Evolutionary conservation across 2,888 invertebrate species (phyloP).

Genomic region (Lepidocyrtoides sp.): DNA sequence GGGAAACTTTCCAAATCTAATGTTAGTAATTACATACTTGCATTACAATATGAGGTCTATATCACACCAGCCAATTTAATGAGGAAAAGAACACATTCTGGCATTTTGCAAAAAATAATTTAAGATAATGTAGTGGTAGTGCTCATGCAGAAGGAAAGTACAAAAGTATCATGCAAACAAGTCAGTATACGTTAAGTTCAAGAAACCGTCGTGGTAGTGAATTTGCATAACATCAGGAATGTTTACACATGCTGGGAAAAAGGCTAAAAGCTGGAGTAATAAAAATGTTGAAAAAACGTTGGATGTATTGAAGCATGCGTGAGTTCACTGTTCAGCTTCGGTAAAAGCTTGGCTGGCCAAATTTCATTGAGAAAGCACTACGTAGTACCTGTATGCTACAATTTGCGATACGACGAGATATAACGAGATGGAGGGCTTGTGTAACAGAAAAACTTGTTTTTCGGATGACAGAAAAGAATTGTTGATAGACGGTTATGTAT

Average conservation of each 20-base stretch:
- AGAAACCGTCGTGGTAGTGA: not conserved
- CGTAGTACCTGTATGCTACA: not conserved
- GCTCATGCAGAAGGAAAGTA: not conserved
- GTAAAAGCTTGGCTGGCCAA: not conserved
- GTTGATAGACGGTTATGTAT: not conserved
- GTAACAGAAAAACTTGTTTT: not conserved
- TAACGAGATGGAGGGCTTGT: not conserved
- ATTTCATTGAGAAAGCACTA: constrained; percentile 13
- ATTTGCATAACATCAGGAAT: constrained; percentile 24
- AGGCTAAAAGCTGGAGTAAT: not conserved
- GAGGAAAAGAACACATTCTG: constrained; percentile 1
- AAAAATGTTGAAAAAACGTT: not conserved
- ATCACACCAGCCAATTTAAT: not conserved
- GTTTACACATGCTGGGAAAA: not conserved
- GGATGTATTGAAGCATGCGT: not conserved
- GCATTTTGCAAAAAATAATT: not conserved
- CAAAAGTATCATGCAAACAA: not conserved
- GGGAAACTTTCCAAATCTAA: not conserved
- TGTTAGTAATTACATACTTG: not conserved
- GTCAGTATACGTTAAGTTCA: not conserved
- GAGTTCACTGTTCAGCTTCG: not conserved
- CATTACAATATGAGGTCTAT: not conserved
- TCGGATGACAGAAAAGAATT: not conserved
- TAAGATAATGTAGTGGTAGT: not conserved
- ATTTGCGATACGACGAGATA: not conserved